phyloP scores from a whole-genome alignment of 2,797 vertebrate species.

The Manis javanica region DNA sequence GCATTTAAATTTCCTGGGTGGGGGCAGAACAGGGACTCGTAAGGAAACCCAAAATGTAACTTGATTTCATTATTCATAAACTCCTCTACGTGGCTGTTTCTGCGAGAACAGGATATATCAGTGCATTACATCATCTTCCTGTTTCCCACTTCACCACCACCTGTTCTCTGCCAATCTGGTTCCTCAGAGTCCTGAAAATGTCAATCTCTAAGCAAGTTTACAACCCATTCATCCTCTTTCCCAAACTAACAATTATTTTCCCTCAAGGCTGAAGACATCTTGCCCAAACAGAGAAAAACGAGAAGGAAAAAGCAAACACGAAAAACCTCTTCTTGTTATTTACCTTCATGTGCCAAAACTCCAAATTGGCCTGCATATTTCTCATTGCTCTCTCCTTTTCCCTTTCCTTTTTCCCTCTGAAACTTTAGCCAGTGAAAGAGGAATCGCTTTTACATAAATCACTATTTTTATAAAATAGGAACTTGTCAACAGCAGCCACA shows the following conservation, averaged over 20 bases:
- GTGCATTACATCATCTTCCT: neutral
- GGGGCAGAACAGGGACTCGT: neutral
- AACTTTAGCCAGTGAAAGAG: neutral
- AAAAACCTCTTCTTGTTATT: neutral
- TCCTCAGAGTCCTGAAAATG: neutral
- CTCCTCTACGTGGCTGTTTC: neutral
- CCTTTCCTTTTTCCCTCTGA: neutral
- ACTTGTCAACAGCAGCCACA: neutral
- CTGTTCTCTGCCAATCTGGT: neutral
- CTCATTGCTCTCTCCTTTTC: neutral
- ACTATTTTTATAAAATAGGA: neutral
- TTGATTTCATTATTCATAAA: neutral
- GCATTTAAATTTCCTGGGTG: neutral
- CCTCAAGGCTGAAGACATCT: neutral
- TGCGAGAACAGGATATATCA: neutral
- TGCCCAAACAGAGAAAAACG: neutral
- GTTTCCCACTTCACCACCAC: neutral
- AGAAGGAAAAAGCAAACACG: neutral
- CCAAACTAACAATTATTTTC: neutral
- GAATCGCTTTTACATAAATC: neutral
- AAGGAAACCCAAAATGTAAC: neutral
- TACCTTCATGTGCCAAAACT: neutral
- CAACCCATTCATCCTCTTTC: neutral
- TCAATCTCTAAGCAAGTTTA: neutral
- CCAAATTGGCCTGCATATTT: neutral